Evolutionary conservation across 2,888 invertebrate species (phyloP), one percentile per base, ranked within the genome.

Genomic region (Drosophila barbarae): DNA sequence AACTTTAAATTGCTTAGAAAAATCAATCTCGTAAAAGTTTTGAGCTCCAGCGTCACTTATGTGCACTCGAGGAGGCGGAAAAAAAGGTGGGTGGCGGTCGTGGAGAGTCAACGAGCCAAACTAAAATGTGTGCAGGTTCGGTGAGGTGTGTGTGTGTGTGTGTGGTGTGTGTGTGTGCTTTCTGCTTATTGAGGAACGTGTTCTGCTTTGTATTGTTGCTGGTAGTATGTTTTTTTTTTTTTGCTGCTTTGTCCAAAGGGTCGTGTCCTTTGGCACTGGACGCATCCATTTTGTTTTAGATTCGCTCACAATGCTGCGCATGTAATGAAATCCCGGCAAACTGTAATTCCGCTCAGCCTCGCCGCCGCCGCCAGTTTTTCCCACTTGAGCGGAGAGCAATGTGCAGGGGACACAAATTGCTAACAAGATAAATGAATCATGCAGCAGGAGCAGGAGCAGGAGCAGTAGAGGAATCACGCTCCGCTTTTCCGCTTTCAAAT

Each of bases 1-100:
- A 79, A 84, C 83, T 82, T 84, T 79, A 82, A 84, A 84, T 80
- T 80, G 85, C 83, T 84, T 76, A 82, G 85, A 79, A 79, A 80
- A 84, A 80, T 84, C 83, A 84, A 84, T 84, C 80, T 79, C 76
- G 84, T 83, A 73, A 83, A 83, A 82, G 74, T 74, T 84, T 81
- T 69, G 35, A 61, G 61, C 74, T 68, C 50, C 58, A 65, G 71
- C 76, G 69, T 56, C 80, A 77, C 74, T 80, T 77, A 69, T 78
- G 59, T 75, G 76, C 55, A 66, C 66, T 67, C 52, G 47, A 28
- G 21, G 18, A 38, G 8, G 49, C n/a, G 13, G 18, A 9, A 2
- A 10, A 13, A 13, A 2, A 9, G 3, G 30, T 30, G 12, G 50
- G 10, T 26, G 49, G 26, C 8, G 35, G 15, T 71, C 69, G 53